These are phyloP conservation scores for Ceuthmochares aereus DNA, from an alignment of 2,113 vertebrate species.

Conservation along the genomic window DNA sequence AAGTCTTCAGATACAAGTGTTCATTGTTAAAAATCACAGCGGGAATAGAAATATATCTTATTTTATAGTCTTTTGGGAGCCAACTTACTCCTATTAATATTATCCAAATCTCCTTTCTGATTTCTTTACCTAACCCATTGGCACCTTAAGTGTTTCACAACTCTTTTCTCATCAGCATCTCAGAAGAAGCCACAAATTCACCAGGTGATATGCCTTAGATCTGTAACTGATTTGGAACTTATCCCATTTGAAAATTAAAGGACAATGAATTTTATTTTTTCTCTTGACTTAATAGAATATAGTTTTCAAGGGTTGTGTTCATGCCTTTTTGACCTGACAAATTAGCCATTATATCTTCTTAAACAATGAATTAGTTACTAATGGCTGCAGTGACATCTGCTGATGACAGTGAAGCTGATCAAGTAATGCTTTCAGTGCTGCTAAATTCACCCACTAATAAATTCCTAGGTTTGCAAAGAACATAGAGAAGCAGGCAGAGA, in stretches of 20 bases:
- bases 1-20: constrained; percentile 36
- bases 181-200: constrained; percentile 57
- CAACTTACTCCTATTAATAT: constrained; percentile 56
- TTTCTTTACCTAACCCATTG: constrained; percentile 54
- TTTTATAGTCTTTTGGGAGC: constrained; percentile 48
- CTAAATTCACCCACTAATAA: constrained; percentile 67
- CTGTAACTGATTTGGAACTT: constrained; percentile 69
- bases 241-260: constrained; percentile 73
- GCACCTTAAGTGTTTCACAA: background rate
- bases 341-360: constrained; percentile 74
- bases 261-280: constrained; percentile 62
- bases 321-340: constrained; percentile 74
- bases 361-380: constrained; percentile 78
- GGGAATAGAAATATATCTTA: constrained; percentile 55
- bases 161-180: constrained; percentile 45
- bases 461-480: background rate
- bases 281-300: constrained; percentile 57
- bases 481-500: background rate
- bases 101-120: constrained; percentile 43
- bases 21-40: constrained; percentile 61
- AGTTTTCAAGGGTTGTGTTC: constrained; percentile 66
- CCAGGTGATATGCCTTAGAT: constrained; percentile 61
- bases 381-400: constrained; percentile 78
- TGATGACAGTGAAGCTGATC: constrained; percentile 76
- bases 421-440: constrained; percentile 65